Evolutionary conservation across 2,888 invertebrate species (phyloP), one percentile per base, ranked within the genome.

Genomic region (Smittia sp.): DNA sequence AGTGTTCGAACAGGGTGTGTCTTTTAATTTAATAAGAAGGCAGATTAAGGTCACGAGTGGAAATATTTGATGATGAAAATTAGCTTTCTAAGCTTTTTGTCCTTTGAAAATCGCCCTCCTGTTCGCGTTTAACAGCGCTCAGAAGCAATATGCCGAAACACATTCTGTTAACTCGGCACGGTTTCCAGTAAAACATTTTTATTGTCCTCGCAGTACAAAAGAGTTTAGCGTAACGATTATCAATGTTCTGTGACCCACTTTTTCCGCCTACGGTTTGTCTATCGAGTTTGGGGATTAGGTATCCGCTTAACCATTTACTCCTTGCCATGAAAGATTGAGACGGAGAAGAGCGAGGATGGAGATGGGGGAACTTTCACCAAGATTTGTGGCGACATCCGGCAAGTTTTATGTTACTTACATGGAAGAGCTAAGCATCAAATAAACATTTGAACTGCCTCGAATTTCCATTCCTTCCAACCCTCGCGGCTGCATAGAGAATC

Each of bases 351-450:
- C 2, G 15, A 15, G 11, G 46, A 46, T 58, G 24, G 22, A 58
- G 58, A 58, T 20, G 24, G 6, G 22, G 13, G 22, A 58, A 3
- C 20, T 18, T 6, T 68, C 46, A 70, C 41, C 27, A 70, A 70
- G 70, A 70, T 70, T 70, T 70, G 70, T 70, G 70, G 70, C 70
- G 70, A 70, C 70, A 70, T 70, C 27, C 70, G 54, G 39, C 27
- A 70, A 70, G 58, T 58, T 58, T 58, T 24, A 58, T 13, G 46
- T 46, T 46, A 46, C 46, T 46, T 46, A 46, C n/a, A n/a, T 46
- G 9, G 46, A 11, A 22, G 67, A 27, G 65, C 54, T 65, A 1
- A 58, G 22, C 58, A 58, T 58, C 58, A 58, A 58, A 65, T 65
- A 38, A 65, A 65, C 65, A 38, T 65, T 65, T 65, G 24, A 32